Base-by-base conservation (phyloP, 2,797 vertebrate genomes). In the Micromesistius poutassou region DNA sequence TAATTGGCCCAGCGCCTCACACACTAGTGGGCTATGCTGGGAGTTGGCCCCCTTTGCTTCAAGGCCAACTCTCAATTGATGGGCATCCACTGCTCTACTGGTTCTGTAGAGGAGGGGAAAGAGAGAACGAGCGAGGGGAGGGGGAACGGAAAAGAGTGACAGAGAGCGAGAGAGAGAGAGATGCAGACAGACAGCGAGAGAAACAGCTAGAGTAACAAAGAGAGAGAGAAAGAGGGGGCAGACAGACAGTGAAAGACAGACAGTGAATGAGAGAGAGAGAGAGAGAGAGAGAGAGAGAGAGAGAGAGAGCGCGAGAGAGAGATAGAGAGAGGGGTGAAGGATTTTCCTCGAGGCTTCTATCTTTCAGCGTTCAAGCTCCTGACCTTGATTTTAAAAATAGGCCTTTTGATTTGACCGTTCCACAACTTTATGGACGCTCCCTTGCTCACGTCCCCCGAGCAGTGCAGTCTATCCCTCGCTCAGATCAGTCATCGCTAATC, bases 311-410 rank as follows among this genome's bases (percentile, higher is more conserved):
- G 55, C n/a, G 22, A 62, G 22, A 62, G 5, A 62, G 55, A 2
- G 55, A 25, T 5, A 9, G 6, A 62, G 55, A 62, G 55, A 62
- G 55, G 2, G 55, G 22, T 1, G 22, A 30, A 28, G 28, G 4
- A 9, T 30, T 55, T 80, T 84, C 82, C 91, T 88, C 0, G 30
- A 84, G 89, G 92, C 87, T 76, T 72, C 86, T 62, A 62, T 62
- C 55, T 62, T 13, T 62, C 55, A 62, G n/a, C 55, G n/a, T 62
- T 84, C 81, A 86, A 83, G 83, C 83, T 80, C 62, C 85, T 89
- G 89, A 91, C 88, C 89, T 81, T 87, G 81, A 92, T 93, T 89
- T 87, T 82, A 86, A 90, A 91, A 92, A 91, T 88, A 92, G 89
- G 89, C 79, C 83, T 80, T 91, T 87, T 88, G 83, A 88, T 87